Percentiles rank a stretch among this genome's conserved stretches.
Evolutionary conservation across 2,797 vertebrate genomes (phyloP).

Genomic region (Rhadinocentrus ornatus): DNA sequence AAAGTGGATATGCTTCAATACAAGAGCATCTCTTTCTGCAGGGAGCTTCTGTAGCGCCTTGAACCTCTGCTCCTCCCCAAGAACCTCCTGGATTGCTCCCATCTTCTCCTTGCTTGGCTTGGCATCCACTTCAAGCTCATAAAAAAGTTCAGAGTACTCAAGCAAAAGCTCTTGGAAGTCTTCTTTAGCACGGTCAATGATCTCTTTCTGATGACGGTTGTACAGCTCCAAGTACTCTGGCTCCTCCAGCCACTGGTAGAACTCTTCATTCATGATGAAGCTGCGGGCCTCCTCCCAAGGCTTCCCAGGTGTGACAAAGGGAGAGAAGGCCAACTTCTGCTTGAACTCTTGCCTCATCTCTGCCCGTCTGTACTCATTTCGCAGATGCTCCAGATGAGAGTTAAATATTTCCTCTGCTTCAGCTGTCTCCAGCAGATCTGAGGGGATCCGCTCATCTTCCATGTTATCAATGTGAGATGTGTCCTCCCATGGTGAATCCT

Average conservation of each 20-base stretch:
- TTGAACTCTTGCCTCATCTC: constrained; percentile 93
- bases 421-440: constrained; percentile 91
- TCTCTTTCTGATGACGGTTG: constrained; percentile 93
- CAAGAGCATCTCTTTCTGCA: constrained; percentile 94
- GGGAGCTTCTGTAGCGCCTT: constrained; percentile 95
- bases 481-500: constrained; percentile 95
- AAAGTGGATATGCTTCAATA: constrained; percentile 98
- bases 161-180: constrained; percentile 96
- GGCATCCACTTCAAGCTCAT: constrained; percentile 96
- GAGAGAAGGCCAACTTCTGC: constrained; percentile 89
- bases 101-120: constrained; percentile 99
- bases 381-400: constrained; percentile 89
- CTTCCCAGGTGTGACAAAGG: constrained; percentile 94
- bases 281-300: constrained; percentile 98
- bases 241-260: constrained; percentile 97
- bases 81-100: constrained; percentile 96
- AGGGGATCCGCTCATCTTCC: constrained; percentile 93
- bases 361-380: constrained; percentile 88
- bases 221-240: constrained; percentile 93
- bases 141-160: constrained; percentile 98
- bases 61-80: constrained; percentile 95
- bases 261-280: constrained; percentile 98
- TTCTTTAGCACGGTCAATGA: constrained; percentile 95
- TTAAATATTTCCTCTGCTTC: constrained; percentile 90
- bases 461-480: constrained; percentile 91